A percentile compares a stretch with the other conserved stretches of the same genome.
These are phyloP conservation scores for Anastatus disparis DNA, from an alignment of 1,140 invertebrate genomes.

Conservation along the genomic window DNA sequence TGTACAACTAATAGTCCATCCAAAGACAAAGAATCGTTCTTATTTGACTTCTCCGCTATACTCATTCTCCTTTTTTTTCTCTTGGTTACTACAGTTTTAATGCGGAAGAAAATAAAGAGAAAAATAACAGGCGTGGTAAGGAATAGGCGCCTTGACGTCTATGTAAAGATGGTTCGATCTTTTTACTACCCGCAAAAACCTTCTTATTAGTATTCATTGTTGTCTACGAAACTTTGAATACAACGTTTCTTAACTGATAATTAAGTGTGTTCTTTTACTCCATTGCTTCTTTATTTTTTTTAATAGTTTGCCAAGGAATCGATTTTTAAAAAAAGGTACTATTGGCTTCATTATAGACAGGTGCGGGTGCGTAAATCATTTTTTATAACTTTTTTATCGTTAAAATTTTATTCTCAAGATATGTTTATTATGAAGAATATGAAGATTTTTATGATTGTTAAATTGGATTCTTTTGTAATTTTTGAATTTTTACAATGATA, in stretches of 20 bases:
- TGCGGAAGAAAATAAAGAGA: neutral
- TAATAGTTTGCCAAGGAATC: too few relatives aligned
- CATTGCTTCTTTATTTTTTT: too few relatives aligned
- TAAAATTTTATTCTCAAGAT: too few relatives aligned
- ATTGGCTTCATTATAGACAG: slow-evolving; percentile 1
- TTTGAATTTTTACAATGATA: too few relatives aligned
- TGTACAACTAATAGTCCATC: slow-evolving; percentile 58
- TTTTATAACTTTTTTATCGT: slow-evolving; percentile 18
- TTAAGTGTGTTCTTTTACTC: slow-evolving; percentile 28
- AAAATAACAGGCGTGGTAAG: slow-evolving; percentile 36
- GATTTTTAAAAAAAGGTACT: too few relatives aligned
- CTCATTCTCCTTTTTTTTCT: slow-evolving; percentile 44
- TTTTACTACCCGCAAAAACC: slow-evolving; percentile 34
- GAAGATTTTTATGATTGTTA: too few relatives aligned
- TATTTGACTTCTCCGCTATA: too few relatives aligned
- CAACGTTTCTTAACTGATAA: slow-evolving; percentile 24
- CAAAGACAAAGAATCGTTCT: slow-evolving; percentile 51
- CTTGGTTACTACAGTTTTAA: neutral
- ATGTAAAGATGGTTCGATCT: slow-evolving; percentile 19
- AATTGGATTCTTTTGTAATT: too few relatives aligned
- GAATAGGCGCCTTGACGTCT: slow-evolving; percentile 46
- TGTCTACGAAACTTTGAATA: slow-evolving; percentile 14
- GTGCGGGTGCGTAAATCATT: slow-evolving; percentile 18
- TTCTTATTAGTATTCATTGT: slow-evolving; percentile 34
- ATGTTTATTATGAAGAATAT: too few relatives aligned